Percentiles rank a stretch among this genome's conserved stretches.
Conservation (phyloP, 2,888 invertebrate species). For the Cantharis nigra region DNA sequence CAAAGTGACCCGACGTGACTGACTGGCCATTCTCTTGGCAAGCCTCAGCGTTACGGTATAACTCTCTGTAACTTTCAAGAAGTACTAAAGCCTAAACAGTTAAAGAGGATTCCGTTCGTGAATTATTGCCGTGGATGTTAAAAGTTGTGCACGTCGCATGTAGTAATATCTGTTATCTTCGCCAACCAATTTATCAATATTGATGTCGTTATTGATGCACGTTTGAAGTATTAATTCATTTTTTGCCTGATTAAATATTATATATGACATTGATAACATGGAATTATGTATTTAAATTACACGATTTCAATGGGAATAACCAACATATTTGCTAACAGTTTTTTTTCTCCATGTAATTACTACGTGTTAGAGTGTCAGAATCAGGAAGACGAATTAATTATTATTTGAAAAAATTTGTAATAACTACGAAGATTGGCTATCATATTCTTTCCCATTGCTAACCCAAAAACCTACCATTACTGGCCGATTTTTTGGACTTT, state of each 20-base stretch:
- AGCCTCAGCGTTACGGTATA: conserved; percentile 18
- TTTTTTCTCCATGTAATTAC: neutral
- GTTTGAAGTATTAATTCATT: neutral
- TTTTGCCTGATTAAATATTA: neutral
- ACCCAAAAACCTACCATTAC: too few species aligned
- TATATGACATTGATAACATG: neutral
- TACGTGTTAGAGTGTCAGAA: neutral
- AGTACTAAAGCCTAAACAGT: conserved; percentile 10
- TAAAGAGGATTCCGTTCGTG: conserved; percentile 7
- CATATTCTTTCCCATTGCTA: too few species aligned
- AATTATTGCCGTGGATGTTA: neutral
- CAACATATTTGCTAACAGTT: neutral
- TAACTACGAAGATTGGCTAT: too few species aligned
- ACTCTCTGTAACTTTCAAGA: conserved; percentile 20
- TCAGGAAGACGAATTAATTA: neutral
- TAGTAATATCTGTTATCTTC: neutral
- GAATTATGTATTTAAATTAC: neutral
- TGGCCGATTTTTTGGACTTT: too few species aligned
- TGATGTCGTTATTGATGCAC: neutral
- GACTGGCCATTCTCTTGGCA: conserved; percentile 20
- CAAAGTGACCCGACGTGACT: conserved; percentile 19
- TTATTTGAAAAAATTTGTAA: neutral
- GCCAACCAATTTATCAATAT: neutral
- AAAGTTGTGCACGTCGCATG: neutral
- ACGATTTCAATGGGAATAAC: neutral